Conservation (phyloP, 2,888 invertebrate genomes). For the Drosophila borealis region DNA sequence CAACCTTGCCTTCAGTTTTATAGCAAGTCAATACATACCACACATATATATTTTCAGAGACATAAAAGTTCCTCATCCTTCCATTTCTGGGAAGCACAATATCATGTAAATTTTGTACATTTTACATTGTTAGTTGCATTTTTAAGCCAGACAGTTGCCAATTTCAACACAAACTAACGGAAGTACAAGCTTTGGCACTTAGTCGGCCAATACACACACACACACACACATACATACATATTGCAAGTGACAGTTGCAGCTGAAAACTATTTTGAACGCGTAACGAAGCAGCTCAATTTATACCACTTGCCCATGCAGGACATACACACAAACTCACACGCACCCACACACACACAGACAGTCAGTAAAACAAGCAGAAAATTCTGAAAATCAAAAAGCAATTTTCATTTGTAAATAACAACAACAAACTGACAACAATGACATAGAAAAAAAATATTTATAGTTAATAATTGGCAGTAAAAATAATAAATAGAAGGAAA, state of each 20-base stretch:
- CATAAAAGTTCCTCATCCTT: background rate
- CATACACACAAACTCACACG: conserved; percentile 7
- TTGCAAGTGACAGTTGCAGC: conserved; percentile 19
- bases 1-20: background rate
- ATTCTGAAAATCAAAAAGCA: conserved; percentile 43
- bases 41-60: conserved; percentile 1
- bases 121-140: conserved; percentile 15
- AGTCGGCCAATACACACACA: conserved; percentile 29
- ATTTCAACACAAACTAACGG: conserved; percentile 36
- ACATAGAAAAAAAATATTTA: conserved; percentile 26
- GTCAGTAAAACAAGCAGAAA: conserved; percentile 4
- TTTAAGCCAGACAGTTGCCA: conserved; percentile 25
- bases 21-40: background rate
- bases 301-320: conserved; percentile 23
- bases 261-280: conserved; percentile 38
- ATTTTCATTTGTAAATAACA: conserved; percentile 42
- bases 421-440: conserved; percentile 12
- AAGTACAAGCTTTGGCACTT: conserved; percentile 56
- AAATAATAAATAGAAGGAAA: conserved; percentile 1
- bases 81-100: conserved; percentile 6
- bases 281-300: conserved; percentile 42
- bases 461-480: conserved; percentile 23
- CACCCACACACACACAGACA: background rate
- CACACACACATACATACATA: conserved; percentile 2
- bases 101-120: conserved; percentile 10